phyloP scores from a whole-genome alignment of 2,797 vertebrate species.

The Tolypeutes matacus region DNA sequence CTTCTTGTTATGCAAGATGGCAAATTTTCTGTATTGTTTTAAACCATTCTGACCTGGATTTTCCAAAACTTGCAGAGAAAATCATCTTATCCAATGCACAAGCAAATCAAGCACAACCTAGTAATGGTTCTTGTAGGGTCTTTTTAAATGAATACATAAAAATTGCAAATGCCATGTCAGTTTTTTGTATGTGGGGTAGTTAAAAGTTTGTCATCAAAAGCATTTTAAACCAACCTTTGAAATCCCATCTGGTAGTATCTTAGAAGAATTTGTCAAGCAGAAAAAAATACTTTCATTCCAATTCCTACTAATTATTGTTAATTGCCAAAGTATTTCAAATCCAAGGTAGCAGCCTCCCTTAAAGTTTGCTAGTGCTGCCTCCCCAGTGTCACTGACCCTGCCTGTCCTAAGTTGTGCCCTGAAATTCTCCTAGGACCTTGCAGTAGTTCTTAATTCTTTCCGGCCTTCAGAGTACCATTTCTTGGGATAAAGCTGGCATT shows the following conservation, averaged over 20 bases:
- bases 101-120: background rate
- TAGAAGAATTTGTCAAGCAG: constrained; percentile 46
- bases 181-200: constrained; percentile 30
- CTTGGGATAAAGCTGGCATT: background rate
- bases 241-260: constrained; percentile 19
- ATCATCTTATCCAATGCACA: background rate
- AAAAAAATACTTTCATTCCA: constrained; percentile 59
- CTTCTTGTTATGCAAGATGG: background rate
- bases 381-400: background rate
- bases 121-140: background rate
- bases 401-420: background rate
- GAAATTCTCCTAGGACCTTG: background rate
- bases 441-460: background rate
- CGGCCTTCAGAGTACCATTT: constrained; percentile 30
- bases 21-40: constrained; percentile 5
- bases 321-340: constrained; percentile 46
- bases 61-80: background rate
- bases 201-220: constrained; percentile 54
- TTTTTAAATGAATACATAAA: constrained; percentile 49
- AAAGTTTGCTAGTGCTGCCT: background rate
- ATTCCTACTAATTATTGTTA: constrained; percentile 30
- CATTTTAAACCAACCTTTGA: constrained; percentile 30
- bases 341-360: constrained; percentile 4
- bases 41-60: background rate
- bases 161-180: constrained; percentile 6